phyloP scores from a whole-genome alignment of 2,797 vertebrate genomes.

The Nannoperca obscura region DNA sequence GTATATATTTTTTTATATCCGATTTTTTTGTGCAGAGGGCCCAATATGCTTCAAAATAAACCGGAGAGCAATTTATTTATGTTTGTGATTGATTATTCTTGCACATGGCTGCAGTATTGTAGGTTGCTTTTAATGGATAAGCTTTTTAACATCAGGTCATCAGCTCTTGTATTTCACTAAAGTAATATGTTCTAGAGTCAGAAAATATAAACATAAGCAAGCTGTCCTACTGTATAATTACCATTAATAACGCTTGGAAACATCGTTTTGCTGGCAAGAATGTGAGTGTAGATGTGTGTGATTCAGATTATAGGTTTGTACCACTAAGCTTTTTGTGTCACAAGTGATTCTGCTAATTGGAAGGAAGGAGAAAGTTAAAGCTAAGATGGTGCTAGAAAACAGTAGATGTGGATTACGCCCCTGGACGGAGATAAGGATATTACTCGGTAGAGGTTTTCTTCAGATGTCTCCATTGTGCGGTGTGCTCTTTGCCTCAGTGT shows the following conservation, averaged over 20 bases:
- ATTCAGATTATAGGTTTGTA: conserved; percentile 22
- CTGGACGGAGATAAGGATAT: conserved; percentile 30
- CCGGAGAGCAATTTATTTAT: conserved; percentile 58
- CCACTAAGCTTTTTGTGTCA: conserved; percentile 11
- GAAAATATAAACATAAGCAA: conserved; percentile 10
- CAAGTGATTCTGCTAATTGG: conserved; percentile 1
- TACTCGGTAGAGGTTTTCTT: conserved; percentile 15
- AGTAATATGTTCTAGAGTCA: conserved; percentile 19
- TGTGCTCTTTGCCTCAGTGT: conserved; percentile 20
- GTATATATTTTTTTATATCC: not conserved
- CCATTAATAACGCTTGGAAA: conserved; percentile 27
- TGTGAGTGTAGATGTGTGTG: not conserved
- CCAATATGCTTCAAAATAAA: conserved; percentile 55
- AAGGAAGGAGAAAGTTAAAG: not conserved
- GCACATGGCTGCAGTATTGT: conserved; percentile 34
- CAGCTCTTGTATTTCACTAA: conserved; percentile 11
- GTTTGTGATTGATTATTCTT: conserved; percentile 69
- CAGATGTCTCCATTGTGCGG: conserved; percentile 31
- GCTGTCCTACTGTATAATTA: conserved; percentile 12
- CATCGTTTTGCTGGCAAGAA: conserved; percentile 1
- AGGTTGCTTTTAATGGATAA: conserved; percentile 39
- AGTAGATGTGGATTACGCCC: conserved; percentile 8
- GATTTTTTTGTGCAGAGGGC: conserved; percentile 24
- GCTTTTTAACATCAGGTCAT: conserved; percentile 35
- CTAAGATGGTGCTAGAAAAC: not conserved